Evolutionary conservation across 2,888 invertebrate genomes (phyloP), one percentile per base, ranked within the genome.

Genomic region (Yponomeuta cagnagella): DNA sequence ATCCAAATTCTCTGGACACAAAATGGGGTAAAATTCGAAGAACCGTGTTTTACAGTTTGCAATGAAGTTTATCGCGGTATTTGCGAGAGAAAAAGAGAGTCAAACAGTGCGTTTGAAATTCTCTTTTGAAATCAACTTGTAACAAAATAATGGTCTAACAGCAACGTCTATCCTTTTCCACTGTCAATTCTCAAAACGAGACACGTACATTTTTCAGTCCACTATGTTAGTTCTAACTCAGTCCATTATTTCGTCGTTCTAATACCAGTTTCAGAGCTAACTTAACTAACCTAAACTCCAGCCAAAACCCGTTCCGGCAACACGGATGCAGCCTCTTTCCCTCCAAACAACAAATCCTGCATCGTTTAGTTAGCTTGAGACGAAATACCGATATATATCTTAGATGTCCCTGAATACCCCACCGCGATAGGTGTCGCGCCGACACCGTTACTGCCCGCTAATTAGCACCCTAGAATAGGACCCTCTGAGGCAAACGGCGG

Each of bases 301-400:
- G 52, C 15, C 15, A 3, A 58, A 58, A 58, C 52, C 52, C 52
- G 52, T 58, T 15, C 52, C 52, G 15, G 15, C 15, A 15, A 58
- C 52, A 58, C 52, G 52, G 52, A 58, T 15, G 52, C 15, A 15
- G 15, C 15, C 15, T 15, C 52, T 58, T 58, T 58, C 15, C 15
- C 52, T 15, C 52, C 52, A 15, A 58, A 58, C 52, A 58, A 58
- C 12, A 58, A 58, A 58, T 58, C 52, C 52, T 15, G 15, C 52
- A 52, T 52, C 52, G 52, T 58, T 58, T 58, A 58, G 52, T 58
- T 58, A 15, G 15, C 52, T 3, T 15, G 15, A 68, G 48, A 52
- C 68, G 48, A 52, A 68, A 68, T 68, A 52, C 68, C 52, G 68
- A 68, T 68, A 68, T 68, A 68, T 48, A 68, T 68, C 68, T 52